Evolutionary conservation across 2,113 vertebrate species (phyloP).

Genomic region (Onychostoma macrolepis): DNA sequence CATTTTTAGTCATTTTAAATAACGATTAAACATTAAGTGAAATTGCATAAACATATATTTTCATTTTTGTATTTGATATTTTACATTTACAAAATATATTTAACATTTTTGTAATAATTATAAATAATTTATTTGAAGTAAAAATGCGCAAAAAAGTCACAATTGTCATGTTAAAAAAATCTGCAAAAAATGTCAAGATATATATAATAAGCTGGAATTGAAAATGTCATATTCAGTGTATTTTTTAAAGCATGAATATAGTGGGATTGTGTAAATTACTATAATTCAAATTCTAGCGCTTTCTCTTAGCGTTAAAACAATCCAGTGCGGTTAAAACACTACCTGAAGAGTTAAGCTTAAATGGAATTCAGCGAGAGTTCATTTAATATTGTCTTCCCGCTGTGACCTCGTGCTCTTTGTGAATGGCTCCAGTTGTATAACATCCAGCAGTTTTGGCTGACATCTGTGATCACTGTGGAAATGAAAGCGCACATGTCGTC

Average conservation of each 20-base stretch:
- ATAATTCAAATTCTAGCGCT: not conserved
- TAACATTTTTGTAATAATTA: too few relatives aligned
- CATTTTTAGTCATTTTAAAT: not conserved
- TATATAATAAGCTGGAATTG: not conserved
- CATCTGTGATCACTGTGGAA: slow-evolving; percentile 3
- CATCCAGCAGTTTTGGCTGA: not conserved
- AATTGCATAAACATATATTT: not conserved
- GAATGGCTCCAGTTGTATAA: not conserved
- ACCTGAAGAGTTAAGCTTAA: not conserved
- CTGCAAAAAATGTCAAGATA: not conserved
- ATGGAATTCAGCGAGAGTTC: not conserved
- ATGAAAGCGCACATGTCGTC: not conserved
- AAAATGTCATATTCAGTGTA: not conserved
- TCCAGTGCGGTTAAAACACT: not conserved
- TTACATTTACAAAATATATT: too few relatives aligned
- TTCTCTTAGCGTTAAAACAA: not conserved
- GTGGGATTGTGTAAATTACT: not conserved
- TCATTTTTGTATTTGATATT: too few relatives aligned
- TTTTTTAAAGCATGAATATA: not conserved
- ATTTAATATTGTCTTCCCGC: not conserved
- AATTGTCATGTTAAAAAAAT: not conserved
- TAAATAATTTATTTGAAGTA: too few relatives aligned
- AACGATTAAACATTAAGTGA: not conserved
- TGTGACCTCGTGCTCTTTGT: not conserved
- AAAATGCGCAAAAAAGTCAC: too few relatives aligned